Evolutionary conservation across 2,113 vertebrate species (phyloP), one percentile per base, ranked within the genome.

Genomic region (Ictalurus furcatus): DNA sequence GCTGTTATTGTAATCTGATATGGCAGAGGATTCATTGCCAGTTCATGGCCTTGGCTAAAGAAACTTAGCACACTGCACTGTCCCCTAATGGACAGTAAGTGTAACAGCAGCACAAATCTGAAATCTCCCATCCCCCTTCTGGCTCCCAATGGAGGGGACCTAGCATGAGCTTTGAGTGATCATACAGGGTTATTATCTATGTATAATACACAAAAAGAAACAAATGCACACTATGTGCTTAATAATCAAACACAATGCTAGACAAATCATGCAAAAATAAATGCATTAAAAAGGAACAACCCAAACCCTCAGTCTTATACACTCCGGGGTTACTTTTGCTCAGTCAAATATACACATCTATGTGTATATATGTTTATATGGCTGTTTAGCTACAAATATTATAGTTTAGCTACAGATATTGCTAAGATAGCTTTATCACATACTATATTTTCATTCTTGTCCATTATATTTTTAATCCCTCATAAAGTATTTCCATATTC

Each of bases 61-160:
- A 86, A 91, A 88, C 89, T 85, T 87, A 89, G 82, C 92, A 88
- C 92, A 48, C 92, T 90, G 90, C 90, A 92, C 92, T 90, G 92
- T 82, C 92, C 90, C 89, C 90, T 87, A 90, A 89, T 79, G 92
- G 90, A 34, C 37, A 81, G n/a, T 25, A 30, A 6, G 16, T 21
- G 82, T 7, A 89, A 87, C 81, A 90, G 65, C 90, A 87, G 21
- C 86, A 84, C 30, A 80, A 61, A 61, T 28, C 21, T 71, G 25
- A 80, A 61, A 61, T 28, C 28, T 71, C 37, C 63, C 40, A 89
- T 90, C 88, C 89, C 90, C 91, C 88, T 65, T 69, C 58, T 71
- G 48, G 85, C 37, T 85, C 28, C 71, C 71, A 59, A 14, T 13
- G 19, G 17, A 56, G n/a, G 6, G 19, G 34, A 58, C 48, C n/a